phyloP scores from a whole-genome alignment of 2,113 vertebrate species.

The Lethenteron reissneri region DNA sequence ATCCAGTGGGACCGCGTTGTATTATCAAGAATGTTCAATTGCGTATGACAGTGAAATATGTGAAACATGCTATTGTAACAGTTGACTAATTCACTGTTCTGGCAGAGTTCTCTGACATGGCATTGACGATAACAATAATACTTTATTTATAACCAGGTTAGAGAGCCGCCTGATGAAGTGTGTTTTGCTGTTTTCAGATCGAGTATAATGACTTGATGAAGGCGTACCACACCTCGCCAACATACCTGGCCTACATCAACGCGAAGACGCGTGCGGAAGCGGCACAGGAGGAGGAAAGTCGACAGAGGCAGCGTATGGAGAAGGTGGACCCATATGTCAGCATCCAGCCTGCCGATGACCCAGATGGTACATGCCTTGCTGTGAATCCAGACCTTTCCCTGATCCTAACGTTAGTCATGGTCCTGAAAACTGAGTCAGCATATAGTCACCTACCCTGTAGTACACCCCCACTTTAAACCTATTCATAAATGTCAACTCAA shows the following conservation, averaged over 20 bases:
- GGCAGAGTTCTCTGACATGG: too few relatives aligned
- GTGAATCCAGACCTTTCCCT: too few relatives aligned
- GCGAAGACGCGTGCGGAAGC: constrained; percentile 91
- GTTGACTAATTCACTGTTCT: too few relatives aligned
- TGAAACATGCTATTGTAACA: too few relatives aligned
- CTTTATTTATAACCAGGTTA: too few relatives aligned
- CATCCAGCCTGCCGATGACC: constrained; percentile 87
- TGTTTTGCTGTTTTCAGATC: constrained; percentile 33
- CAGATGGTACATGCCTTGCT: constrained; percentile 34
- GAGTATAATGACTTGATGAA: constrained; percentile 97
- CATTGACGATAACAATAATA: too few relatives aligned
- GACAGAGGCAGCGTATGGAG: constrained; percentile 84
- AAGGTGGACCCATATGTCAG: constrained; percentile 97
- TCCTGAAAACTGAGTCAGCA: too few relatives aligned
- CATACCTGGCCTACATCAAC: constrained; percentile 90
- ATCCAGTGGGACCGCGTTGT: constrained; percentile 11
- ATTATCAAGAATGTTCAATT: constrained; percentile 6
- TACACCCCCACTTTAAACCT: too few relatives aligned
- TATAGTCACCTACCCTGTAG: too few relatives aligned
- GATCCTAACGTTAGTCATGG: too few relatives aligned
- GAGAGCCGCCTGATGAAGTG: not conserved
- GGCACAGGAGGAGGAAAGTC: constrained; percentile 75
- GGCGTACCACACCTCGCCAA: constrained; percentile 92
- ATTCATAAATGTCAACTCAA: too few relatives aligned
- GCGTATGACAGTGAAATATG: too few relatives aligned